Base-by-base conservation (phyloP, 2,113 vertebrate species). In the Oreochromis tanganicae region DNA sequence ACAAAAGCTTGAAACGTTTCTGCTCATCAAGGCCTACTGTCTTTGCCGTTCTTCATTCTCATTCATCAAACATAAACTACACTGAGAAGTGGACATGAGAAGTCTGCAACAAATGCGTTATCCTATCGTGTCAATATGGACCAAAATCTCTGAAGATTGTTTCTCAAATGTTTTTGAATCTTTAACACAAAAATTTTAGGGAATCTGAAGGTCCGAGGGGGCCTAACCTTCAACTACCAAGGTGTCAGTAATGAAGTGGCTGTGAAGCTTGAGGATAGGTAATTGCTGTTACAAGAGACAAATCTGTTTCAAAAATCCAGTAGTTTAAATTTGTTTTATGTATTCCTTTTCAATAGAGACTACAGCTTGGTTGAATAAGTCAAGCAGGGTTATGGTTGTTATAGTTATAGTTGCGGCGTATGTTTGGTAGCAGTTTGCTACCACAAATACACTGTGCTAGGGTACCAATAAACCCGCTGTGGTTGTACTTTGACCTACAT, bases 181-280 rank as follows among this genome's bases (percentile, higher is more conserved):
- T 14, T 9, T 24, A 27, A 43, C 13, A 71, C 0, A 3, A 0
- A 71, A 4, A 0, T 4, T 16, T 27, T 24, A 24, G 36, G 3
- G 36, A 71, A 14, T 24, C 6, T 24, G 36, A 71, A 24, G 66
- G 66, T 5, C 66, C 0, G 2, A 71, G 3, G 36, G 6, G 66
- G 66, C 12, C 66, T 1, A 43, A 41, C 34, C 36, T 68, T 68
- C 11, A 71, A 48, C 41, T 75, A 27, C 38, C 38, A 46, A 46
- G 38, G 66, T 43, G 36, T 24, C 13, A 3, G 11, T 71, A 71
- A 68, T 4, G 63, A 68, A 43, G 63, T 21, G 63, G 63, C 36
- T 14, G 19, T 14, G 63, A 71, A 71, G 66, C 66, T 43, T 43
- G 12, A 43, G 36, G 36, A 71, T 24, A 41, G 0, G 12, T 68